Evolutionary conservation across 2,797 vertebrate genomes (phyloP), one percentile per base, ranked within the genome.

Genomic region (Phaenicophaeus curvirostris): DNA sequence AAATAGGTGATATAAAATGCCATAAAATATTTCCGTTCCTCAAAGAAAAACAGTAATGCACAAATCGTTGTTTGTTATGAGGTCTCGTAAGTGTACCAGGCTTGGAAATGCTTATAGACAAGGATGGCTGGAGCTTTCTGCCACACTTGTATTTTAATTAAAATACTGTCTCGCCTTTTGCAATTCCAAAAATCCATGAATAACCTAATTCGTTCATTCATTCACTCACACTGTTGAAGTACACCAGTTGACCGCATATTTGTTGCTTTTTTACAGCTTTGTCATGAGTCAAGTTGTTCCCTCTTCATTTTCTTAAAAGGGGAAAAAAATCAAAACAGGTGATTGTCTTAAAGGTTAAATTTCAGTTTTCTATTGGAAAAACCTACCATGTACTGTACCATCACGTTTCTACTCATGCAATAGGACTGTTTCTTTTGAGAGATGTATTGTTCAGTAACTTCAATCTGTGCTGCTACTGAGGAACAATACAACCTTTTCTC

Each of bases 351-450:
- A 28, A 65, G 25, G 13, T 65, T 5, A 23, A 39, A 50, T 15
- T 24, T 33, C 31, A 11, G 27, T 78, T 67, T 37, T 30, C 72
- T 63, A 4, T 37, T 44, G 30, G 42, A 62, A 57, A 54, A 13
- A 14, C 15, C 21, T 15, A 25, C 27, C 30, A 11, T 0, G 0
- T 18, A 37, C 30, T 2, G 0, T 51, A 24, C 17, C n/a, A 6
- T 4, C 54, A 3, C 25, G 5, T 6, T 41, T 24, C 41, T 28
- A 31, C 67, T 50, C 37, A 15, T 2, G 5, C 6, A 1, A 55
- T 30, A 18, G 20, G 44, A 25, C n/a, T 12, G 8, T 14, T 58
- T 28, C 44, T 46, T 27, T 14, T 13, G 17, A 31, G 48, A 31
- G 35, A 25, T 8, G 2, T 1, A 3, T 30, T n/a, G 23, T 5